Percentiles rank a stretch among this genome's conserved stretches.
Conservation (phyloP, 2,113 vertebrate species). For the Sphaerodactylus townsendi region DNA sequence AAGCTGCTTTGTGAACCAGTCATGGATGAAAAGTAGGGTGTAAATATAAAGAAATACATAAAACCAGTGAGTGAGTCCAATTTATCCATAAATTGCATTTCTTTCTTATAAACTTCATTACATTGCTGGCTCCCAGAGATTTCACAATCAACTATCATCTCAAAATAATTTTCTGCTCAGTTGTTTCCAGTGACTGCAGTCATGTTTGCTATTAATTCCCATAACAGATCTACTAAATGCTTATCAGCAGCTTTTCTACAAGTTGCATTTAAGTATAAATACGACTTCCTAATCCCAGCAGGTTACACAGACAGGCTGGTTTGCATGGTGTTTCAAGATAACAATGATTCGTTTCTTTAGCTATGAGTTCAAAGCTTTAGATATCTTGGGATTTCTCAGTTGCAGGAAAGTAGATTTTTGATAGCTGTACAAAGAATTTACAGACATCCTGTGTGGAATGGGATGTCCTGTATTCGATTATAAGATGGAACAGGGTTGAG, state of each 20-base stretch:
- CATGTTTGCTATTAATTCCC: background rate
- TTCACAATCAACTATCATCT: no score
- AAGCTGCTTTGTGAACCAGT: no score
- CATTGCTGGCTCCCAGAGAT: no score
- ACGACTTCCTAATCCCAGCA: slow-evolving; percentile 12
- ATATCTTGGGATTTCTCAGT: background rate
- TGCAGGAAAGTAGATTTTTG: background rate
- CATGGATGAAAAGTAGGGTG: no score
- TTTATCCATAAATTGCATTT: no score
- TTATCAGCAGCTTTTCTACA: background rate
- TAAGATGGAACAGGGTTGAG: background rate
- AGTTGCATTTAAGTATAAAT: background rate
- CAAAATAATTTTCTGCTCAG: background rate
- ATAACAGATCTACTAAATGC: background rate
- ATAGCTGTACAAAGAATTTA: background rate
- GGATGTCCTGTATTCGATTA: background rate
- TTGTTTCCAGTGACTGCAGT: background rate
- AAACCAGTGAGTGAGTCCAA: no score
- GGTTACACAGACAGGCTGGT: background rate
- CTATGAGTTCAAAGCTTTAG: background rate
- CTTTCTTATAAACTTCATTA: no score
- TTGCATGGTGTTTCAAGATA: background rate
- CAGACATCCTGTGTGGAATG: slow-evolving; percentile 1
- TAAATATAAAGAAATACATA: no score
- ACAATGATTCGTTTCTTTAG: slow-evolving; percentile 1